A percentile compares a stretch with the other conserved stretches of the same genome.
phyloP scores from a whole-genome alignment of 2,113 vertebrate genomes.

The Bubo bubo region DNA sequence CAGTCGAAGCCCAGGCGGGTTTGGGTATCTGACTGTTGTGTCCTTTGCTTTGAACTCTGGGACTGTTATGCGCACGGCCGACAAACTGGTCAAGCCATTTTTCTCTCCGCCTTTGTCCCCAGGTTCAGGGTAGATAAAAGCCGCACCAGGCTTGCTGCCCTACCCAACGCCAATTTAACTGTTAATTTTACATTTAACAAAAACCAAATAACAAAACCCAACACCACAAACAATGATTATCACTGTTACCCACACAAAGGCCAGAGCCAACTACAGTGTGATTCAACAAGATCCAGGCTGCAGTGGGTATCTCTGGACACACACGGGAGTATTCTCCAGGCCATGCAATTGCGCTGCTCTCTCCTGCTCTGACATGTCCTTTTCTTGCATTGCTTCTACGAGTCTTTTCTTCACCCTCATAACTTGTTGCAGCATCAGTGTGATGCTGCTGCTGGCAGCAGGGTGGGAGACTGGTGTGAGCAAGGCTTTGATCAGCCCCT shows the following conservation, averaged over 20 bases:
- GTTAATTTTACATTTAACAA: constrained; percentile 8
- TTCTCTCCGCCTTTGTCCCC: background rate
- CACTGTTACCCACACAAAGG: background rate
- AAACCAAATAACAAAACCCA: constrained; percentile 13
- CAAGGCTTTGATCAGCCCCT: background rate
- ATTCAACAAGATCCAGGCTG: background rate
- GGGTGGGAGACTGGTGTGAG: background rate
- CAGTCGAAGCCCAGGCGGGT: background rate
- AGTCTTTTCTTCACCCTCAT: background rate
- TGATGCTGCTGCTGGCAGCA: background rate
- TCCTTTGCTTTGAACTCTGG: background rate
- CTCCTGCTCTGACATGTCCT: background rate
- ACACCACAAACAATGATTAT: background rate
- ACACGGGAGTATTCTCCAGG: background rate
- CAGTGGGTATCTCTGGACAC: background rate
- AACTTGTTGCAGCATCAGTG: background rate
- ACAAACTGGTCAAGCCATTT: background rate
- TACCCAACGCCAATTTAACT: background rate
- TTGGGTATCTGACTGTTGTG: constrained; percentile 15
- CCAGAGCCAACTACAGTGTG: background rate
- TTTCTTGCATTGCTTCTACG: background rate
- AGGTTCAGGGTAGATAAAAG: constrained; percentile 32
- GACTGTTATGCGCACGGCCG: background rate
- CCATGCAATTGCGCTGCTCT: background rate
- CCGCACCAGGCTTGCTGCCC: background rate